A percentile compares a stretch with the other conserved stretches of the same genome.
Evolutionary conservation across 2,113 vertebrate species (phyloP).

Genomic region (Morone saxatilis): DNA sequence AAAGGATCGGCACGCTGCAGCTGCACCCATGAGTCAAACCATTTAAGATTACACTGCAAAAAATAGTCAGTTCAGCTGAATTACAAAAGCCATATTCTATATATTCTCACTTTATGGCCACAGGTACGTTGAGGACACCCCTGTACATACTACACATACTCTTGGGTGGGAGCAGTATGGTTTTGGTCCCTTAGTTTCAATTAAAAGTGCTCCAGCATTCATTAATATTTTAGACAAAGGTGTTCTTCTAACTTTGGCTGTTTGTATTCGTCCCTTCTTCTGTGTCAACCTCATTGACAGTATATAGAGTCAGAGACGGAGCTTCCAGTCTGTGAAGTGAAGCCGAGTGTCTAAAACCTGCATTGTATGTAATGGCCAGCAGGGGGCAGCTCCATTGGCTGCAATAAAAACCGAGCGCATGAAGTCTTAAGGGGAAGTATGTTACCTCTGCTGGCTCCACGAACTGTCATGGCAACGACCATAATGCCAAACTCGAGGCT

Average conservation of each 20-base stretch:
- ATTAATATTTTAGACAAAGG: neutral
- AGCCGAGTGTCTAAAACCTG: neutral
- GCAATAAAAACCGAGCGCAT: too few relatives aligned
- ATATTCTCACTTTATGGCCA: neutral
- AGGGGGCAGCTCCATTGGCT: too few relatives aligned
- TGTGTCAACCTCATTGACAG: neutral
- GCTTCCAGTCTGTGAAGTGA: too few relatives aligned
- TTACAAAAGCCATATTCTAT: neutral
- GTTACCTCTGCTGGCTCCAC: too few relatives aligned
- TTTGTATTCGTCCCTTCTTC: neutral
- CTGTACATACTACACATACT: neutral
- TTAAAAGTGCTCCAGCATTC: neutral
- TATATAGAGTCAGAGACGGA: too few relatives aligned
- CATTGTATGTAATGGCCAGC: too few relatives aligned
- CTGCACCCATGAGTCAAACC: neutral
- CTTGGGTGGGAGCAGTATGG: neutral
- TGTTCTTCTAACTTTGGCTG: neutral
- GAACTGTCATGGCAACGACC: too few relatives aligned
- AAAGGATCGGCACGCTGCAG: slow-evolving; percentile 2
- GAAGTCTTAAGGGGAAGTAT: too few relatives aligned
- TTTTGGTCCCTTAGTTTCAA: neutral
- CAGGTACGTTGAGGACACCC: neutral
- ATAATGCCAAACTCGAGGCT: too few relatives aligned
- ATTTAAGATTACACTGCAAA: slow-evolving; percentile 9
- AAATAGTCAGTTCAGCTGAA: neutral